phyloP scores from a whole-genome alignment of 2,797 vertebrate genomes.

The Acipenser transmontanus region DNA sequence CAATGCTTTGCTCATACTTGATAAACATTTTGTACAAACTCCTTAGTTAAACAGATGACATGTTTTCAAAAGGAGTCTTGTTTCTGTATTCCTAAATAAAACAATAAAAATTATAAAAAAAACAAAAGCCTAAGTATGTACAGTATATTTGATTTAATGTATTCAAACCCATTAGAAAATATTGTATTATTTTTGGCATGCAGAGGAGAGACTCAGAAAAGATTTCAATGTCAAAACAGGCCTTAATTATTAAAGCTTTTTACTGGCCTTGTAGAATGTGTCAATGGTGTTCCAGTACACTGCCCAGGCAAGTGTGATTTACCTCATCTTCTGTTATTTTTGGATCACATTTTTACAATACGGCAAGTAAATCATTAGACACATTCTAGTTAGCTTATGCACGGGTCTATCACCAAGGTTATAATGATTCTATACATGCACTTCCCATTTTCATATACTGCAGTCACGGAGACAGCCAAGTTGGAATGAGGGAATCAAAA shows the following conservation, averaged over 20 bases:
- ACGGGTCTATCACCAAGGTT: constrained; percentile 11
- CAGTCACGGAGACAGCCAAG: too few relatives aligned
- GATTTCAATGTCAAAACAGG: constrained; percentile 29
- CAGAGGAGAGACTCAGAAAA: not conserved
- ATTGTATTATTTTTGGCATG: constrained; percentile 9
- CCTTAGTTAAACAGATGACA: not conserved
- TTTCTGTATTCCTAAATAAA: not conserved
- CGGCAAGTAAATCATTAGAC: not conserved
- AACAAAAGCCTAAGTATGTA: not conserved
- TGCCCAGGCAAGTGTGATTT: not conserved
- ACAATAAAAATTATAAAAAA: not conserved
- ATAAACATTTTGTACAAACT: not conserved
- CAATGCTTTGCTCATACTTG: not conserved
- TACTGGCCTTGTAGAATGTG: constrained; percentile 25
- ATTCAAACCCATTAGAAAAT: constrained; percentile 17
- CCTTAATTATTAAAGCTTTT: constrained; percentile 41
- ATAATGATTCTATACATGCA: constrained; percentile 6
- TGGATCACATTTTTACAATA: constrained; percentile 1
- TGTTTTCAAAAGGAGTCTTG: not conserved
- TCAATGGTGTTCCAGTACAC: constrained; percentile 17
- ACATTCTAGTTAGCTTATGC: not conserved
- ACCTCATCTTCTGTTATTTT: constrained; percentile 14
- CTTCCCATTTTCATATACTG: not conserved
- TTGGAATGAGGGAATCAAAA: too few relatives aligned
- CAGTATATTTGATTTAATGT: constrained; percentile 9